These are phyloP conservation scores for Spondyliosoma cantharus DNA, from an alignment of 2,797 vertebrate genomes.

Conservation along the genomic window DNA sequence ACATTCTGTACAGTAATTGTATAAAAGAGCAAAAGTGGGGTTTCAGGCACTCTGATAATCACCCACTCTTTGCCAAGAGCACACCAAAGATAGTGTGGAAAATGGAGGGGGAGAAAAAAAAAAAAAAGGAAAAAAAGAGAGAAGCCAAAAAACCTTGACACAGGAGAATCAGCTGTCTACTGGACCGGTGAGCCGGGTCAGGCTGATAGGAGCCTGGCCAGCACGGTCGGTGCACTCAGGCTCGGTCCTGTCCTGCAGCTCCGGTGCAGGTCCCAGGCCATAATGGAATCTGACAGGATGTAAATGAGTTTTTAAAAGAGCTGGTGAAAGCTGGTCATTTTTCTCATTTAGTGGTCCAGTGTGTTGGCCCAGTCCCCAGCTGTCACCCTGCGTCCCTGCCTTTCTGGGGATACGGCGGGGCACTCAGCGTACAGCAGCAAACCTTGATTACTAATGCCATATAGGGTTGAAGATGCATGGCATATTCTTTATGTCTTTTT, in stretches of 20 bases:
- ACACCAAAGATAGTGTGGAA: constrained; percentile 48
- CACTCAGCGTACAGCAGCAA: constrained; percentile 78
- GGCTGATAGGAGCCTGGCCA: constrained; percentile 79
- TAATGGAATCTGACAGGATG: constrained; percentile 98
- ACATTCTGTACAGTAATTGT: constrained; percentile 76
- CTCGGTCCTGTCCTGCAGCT: constrained; percentile 84
- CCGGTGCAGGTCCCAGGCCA: constrained; percentile 78
- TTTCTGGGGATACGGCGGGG: constrained; percentile 82
- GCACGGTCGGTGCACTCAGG: constrained; percentile 78
- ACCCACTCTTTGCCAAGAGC: constrained; percentile 72
- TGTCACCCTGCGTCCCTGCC: constrained; percentile 81
- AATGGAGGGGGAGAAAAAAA: constrained; percentile 16
- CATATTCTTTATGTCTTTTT: constrained; percentile 28
- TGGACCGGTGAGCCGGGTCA: constrained; percentile 82
- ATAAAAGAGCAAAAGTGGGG: constrained; percentile 74
- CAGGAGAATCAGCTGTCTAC: constrained; percentile 75
- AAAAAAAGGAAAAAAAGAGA: constrained; percentile 19
- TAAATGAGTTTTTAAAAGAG: constrained; percentile 98
- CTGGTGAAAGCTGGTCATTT: constrained; percentile 92
- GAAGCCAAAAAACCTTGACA: constrained; percentile 71
- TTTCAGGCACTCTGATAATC: constrained; percentile 81
- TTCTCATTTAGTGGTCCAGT: constrained; percentile 95
- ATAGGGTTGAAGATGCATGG: constrained; percentile 51
- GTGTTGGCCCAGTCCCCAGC: constrained; percentile 89
- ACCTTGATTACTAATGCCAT: constrained; percentile 83